These are phyloP conservation scores for Fundulus diaphanus DNA, from an alignment of 2,797 vertebrate genomes.

Conservation along the genomic window DNA sequence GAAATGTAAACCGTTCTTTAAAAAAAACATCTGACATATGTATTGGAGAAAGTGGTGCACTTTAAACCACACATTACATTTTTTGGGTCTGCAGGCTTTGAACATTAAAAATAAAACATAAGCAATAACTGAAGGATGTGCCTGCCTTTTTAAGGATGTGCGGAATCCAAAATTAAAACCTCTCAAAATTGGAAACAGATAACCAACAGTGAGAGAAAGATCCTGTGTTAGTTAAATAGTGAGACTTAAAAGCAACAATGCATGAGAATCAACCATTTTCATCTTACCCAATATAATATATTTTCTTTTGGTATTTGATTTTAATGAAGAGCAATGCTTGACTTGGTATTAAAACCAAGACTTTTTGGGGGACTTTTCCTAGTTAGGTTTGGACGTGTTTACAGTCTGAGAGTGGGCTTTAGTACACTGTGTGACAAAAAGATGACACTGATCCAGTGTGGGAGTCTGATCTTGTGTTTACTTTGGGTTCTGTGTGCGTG, in stretches of 20 bases:
- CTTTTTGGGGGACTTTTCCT: not conserved
- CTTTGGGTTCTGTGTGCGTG: not conserved
- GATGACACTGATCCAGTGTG: not conserved
- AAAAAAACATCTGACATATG: too few relatives aligned
- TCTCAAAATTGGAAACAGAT: too few relatives aligned
- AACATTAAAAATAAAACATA: too few relatives aligned
- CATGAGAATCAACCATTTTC: too few relatives aligned
- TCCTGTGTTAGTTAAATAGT: too few relatives aligned
- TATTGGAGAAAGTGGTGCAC: not conserved
- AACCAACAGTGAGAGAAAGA: too few relatives aligned
- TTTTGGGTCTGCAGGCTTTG: not conserved
- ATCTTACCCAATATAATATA: too few relatives aligned
- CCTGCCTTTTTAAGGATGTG: too few relatives aligned
- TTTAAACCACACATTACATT: not conserved
- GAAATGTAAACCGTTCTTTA: too few relatives aligned
- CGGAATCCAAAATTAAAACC: too few relatives aligned
- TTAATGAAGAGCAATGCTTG: not conserved
- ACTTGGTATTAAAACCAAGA: not conserved
- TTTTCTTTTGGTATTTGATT: not conserved
- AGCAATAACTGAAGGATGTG: too few relatives aligned
- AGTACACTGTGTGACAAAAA: not conserved
- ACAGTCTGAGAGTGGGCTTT: not conserved
- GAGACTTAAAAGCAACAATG: too few relatives aligned
- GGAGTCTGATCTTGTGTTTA: not conserved
- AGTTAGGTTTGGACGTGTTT: not conserved